Base-by-base conservation (phyloP, 2,888 invertebrate species). In the Muschampia plurimacula region DNA sequence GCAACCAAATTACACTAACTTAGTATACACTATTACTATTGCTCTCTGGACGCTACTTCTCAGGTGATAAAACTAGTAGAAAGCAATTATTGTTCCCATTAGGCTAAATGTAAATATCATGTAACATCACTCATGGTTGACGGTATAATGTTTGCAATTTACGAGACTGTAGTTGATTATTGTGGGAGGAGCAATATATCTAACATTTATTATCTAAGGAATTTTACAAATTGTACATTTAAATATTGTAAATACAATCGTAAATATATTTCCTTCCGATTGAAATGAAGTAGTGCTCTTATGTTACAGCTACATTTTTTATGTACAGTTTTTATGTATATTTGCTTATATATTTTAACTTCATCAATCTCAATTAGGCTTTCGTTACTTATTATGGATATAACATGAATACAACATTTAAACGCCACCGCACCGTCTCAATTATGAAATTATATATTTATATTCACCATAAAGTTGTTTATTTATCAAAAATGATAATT, bases 41-140 rank as follows among this genome's bases (percentile, higher is more conserved):
- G 85, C 88, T 4, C 75, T 89, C 13, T 89, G 88, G 87, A 85
- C 85, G 28, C 75, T 92, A n/a, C 75, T 90, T 63, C 78, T 92
- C 75, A 92, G 93, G 83, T 93, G 93, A 93, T 93, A 86, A 77
- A 77, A 74, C 75, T 78, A 49, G 8, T 63, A 13, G 8, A n/a
- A 70, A 15, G 65, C 46, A n/a, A 59, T 46, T 15, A 59, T 65
- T 65, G 57, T 65, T 70, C 46, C 59, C 65, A 65, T 59, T 70
- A 59, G 57, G 9, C 7, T 65, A 41, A 59, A 65, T 70, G 70
- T 65, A 70, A 65, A 70, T 70, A 65, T 65, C 59, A 68, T 36
- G 55, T 57, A 67, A 67, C 41, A 41, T 28, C 15, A 64, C 41
- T 65, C 32, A 65, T 49, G 22, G 28, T 62, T 63, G 41, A 55